Percentiles rank a stretch among this genome's conserved stretches.
phyloP scores from a whole-genome alignment of 2,113 vertebrate species.

The Harpagus bidentatus region DNA sequence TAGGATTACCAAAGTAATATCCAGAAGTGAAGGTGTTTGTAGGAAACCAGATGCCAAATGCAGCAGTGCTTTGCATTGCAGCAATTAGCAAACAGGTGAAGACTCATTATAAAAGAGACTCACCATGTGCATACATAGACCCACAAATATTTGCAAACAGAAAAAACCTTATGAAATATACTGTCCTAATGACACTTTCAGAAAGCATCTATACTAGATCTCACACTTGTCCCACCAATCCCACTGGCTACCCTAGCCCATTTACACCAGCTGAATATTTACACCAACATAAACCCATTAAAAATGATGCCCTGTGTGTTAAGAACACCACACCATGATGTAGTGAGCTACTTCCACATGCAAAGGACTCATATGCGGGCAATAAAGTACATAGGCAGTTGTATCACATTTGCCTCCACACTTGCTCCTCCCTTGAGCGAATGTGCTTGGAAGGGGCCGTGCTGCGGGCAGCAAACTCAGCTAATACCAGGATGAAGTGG shows the following conservation, averaged over 20 bases:
- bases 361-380: not conserved
- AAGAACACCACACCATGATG: fast-evolving
- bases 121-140: fast-evolving
- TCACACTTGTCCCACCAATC: not conserved
- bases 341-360: not conserved
- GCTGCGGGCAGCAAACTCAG: not conserved
- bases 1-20: not conserved
- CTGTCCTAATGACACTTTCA: not conserved
- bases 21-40: not conserved
- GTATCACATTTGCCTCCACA: fast-evolving
- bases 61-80: not conserved
- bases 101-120: not conserved
- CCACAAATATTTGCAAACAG: not conserved
- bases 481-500: not conserved
- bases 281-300: not conserved
- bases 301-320: not conserved
- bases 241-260: not conserved
- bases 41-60: not conserved
- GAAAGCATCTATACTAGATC: not conserved
- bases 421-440: not conserved
- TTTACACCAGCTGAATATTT: not conserved
- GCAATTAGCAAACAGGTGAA: not conserved
- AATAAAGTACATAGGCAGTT: not conserved
- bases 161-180: not conserved
- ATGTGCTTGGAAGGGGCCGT: not conserved